Conservation (phyloP, 2,797 vertebrate species). For the Odontamblyopus lacepedii region DNA sequence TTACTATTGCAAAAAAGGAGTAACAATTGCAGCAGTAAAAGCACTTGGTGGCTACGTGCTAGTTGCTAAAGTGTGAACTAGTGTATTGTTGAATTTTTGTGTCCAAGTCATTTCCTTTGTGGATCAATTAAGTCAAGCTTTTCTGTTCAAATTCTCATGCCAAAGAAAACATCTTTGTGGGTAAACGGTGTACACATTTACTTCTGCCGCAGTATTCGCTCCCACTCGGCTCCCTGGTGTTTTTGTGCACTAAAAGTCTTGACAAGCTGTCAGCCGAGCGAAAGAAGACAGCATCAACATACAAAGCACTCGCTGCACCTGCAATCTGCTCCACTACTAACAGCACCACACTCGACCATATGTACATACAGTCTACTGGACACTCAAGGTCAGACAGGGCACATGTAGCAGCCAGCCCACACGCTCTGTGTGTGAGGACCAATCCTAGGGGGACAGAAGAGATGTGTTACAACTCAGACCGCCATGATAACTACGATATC, state of each 20-base stretch:
- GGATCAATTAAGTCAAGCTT: neutral
- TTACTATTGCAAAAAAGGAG: too few species aligned
- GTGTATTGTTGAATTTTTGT: neutral
- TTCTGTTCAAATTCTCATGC: neutral
- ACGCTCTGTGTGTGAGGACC: neutral
- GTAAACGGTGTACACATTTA: slow-evolving; percentile 3
- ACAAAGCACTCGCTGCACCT: slow-evolving; percentile 16
- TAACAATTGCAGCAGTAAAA: too few species aligned
- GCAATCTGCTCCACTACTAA: slow-evolving; percentile 17
- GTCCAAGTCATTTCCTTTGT: neutral
- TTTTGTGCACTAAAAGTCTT: slow-evolving; percentile 18
- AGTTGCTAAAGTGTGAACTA: neutral
- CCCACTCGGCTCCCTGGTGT: slow-evolving; percentile 16
- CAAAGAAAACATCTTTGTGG: slow-evolving; percentile 4
- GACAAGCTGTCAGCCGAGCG: slow-evolving; percentile 36
- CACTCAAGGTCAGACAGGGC: slow-evolving; percentile 32
- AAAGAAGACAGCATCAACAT: slow-evolving; percentile 38
- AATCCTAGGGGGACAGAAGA: slow-evolving; percentile 2
- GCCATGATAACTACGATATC: too few species aligned
- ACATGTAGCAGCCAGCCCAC: neutral
- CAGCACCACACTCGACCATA: slow-evolving; percentile 13
- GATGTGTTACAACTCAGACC: too few species aligned
- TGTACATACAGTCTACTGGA: slow-evolving; percentile 28
- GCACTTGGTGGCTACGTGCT: too few species aligned
- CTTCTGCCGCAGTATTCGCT: slow-evolving; percentile 5